Evolutionary conservation across 2,113 vertebrate species (phyloP), one percentile per base, ranked within the genome.

Genomic region (Felis chaus): DNA sequence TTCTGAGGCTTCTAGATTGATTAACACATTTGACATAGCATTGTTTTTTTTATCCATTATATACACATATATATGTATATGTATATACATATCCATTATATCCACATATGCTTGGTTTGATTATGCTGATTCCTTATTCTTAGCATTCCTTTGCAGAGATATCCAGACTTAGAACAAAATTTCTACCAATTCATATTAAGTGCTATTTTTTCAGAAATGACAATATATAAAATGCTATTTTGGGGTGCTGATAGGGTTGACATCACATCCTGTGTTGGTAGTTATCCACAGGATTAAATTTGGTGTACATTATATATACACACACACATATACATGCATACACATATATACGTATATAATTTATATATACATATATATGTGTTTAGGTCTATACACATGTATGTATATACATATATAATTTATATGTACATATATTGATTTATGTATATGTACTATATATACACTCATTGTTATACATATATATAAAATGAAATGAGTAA

Each of bases 81-180:
- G 8, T 45, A 45, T 9, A 9, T 45, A 45, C 45, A 45, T 45
- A 45, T 45, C 45, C 45, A 45, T 45, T 45, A 45, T 45, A 45
- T 94, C 29, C 18, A 48, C n/a, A 45, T 81, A 36, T 84, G 89
- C 25, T 87, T 96, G 12, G 31, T 82, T 93, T 97, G 39, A 65
- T 89, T 86, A 87, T 87, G 31, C 39, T 53, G 19, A 78, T 57
- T 90, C 89, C 82, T 78, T 57, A 92, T 92, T 96, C n/a, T 94
- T 95, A 87, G 3, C 50, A 63, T 78, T 86, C 23, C n/a, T 96
- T 86, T 90, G 21, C 31, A 90, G 65, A 89, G 23, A 57, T 92
- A 89, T 7, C 7, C 23, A 81, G 25, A 87, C 2, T 63, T 66
- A 86, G 66, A 87, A 82, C 2, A 95, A 66, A 83, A 65, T 94